These are phyloP conservation scores for Cyclargus thomasi DNA, from an alignment of 1,140 invertebrate genomes.

Conservation along the genomic window DNA sequence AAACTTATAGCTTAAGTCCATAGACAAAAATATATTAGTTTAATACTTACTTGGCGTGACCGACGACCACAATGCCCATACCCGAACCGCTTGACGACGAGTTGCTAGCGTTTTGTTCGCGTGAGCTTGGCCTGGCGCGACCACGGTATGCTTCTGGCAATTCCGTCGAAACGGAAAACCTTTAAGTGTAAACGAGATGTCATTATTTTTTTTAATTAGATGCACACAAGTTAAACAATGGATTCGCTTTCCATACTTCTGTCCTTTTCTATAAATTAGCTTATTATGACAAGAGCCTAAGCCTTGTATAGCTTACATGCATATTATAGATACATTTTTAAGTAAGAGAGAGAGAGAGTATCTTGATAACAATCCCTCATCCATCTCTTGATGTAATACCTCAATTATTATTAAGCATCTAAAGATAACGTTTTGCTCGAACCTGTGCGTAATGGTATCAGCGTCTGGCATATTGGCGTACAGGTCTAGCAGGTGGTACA, in stretches of 20 bases:
- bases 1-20: too few species aligned
- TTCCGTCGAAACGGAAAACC: constrained; percentile 66
- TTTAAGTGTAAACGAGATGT: constrained; percentile 23
- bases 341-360: too few species aligned
- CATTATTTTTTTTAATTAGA: neutral
- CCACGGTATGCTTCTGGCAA: constrained; percentile 55
- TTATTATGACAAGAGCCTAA: too few species aligned
- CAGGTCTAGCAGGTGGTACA: constrained; percentile 93
- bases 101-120: constrained; percentile 58
- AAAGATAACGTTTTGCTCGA: neutral
- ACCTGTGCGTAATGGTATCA: constrained; percentile 86
- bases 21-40: too few species aligned
- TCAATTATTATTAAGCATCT: too few species aligned
- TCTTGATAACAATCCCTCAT: too few species aligned
- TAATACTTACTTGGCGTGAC: constrained; percentile 67
- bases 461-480: constrained; percentile 96
- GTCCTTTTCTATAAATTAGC: too few species aligned
- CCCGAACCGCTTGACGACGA: constrained; percentile 48
- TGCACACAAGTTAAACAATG: too few species aligned
- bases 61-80: constrained; percentile 83
- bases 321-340: too few species aligned
- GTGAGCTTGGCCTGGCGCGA: constrained; percentile 50
- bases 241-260: too few species aligned
- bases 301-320: too few species aligned
- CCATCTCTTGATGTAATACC: too few species aligned